Evolutionary conservation across 1,140 invertebrate genomes (phyloP), one percentile per base, ranked within the genome.

Genomic region (Papilio machaon): DNA sequence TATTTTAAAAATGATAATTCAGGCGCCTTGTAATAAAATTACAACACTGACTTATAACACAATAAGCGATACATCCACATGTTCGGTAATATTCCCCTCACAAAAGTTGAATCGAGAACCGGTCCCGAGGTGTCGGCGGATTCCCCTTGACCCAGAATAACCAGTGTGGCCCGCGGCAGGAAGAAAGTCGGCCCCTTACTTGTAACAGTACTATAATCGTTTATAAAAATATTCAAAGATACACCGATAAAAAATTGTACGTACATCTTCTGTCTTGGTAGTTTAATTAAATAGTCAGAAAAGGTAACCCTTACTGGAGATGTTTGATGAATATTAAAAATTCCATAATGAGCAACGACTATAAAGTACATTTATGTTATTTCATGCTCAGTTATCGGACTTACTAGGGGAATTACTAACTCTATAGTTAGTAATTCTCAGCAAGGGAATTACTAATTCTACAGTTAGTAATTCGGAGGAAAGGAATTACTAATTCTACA

Each of bases 111-210:
- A 82, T 13, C 35, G 77, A 80, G 79, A 91, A 91, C 91, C 91
- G 89, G 91, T 93, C 87, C 80, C 83, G 87, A 89, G 85, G 84
- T 84, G 85, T 87, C 83, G 84, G 88, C 76, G 82, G 82, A 87
- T 83, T 88, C 87, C 88, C 91, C 91, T 93, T 93, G 91, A 92
- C 91, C 89, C 73, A 90, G 82, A 84, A 80, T 64, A 80, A 75
- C 70, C 64, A 83, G 79, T 75, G 84, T 86, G 82, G 81, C 60
- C 38, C 49, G 81, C 67, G 67, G 81, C 82, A 88, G 85, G 89
- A 91, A 88, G 88, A 90, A 89, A 89, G 84, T 84, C 86, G 81
- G 70, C 77, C 46, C 75, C 73, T 30, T 30, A 30, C 23, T 83
- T 83, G 46, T 52, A 30, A 80, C 70, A 46, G 80, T 74, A 80